Evolutionary conservation across 2,113 vertebrate genomes (phyloP), one percentile per base, ranked within the genome.

Genomic region (Macaca mulatta): DNA sequence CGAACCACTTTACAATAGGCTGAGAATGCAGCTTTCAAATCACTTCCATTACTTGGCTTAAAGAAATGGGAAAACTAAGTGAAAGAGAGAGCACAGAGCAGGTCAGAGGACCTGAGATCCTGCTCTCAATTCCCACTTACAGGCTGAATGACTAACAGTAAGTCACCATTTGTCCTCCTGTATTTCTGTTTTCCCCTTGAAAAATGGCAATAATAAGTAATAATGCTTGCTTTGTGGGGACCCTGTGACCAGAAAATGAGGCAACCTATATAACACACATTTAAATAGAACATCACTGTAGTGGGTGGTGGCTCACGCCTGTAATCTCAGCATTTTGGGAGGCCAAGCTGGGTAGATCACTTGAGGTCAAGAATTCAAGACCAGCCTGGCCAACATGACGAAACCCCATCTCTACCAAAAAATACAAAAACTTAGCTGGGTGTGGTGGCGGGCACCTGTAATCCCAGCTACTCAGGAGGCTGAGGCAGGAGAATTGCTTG

Each of bases 271-370:
- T 55, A 93, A 84, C 6, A 5, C 27, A 72, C 11, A 92, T 27
- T 91, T 89, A 89, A 90, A 96, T 96, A 92, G 45, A 80, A 98
- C 93, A 90, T 69, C 72, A 59, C 50, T 82, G 59, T 25, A 10
- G 9, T 25, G 4, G 9, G 0, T 25, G 25, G 25, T 61, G 59
- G 59, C 59, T 61, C 23, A 61, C 3, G 0, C 23, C 59, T 2
- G 5, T 27, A 61, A 61, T 61, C 59, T 0, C 10, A 61, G 59
- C 10, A 61, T 0, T 25, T 25, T 61, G 59, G 25, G 25, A 61
- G 25, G 67, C 6, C 67, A 7, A 69, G 16, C 8, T 1, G 2
- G 32, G 32, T 69, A 0, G 67, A 69, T 69, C 32, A n/a, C 32
- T 0, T n/a, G 14, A n/a, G 8, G 35, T 69, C 32, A 69, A 17